These are phyloP conservation scores for Sebastes dallii DNA, from an alignment of 2,797 vertebrate genomes.

Conservation along the genomic window DNA sequence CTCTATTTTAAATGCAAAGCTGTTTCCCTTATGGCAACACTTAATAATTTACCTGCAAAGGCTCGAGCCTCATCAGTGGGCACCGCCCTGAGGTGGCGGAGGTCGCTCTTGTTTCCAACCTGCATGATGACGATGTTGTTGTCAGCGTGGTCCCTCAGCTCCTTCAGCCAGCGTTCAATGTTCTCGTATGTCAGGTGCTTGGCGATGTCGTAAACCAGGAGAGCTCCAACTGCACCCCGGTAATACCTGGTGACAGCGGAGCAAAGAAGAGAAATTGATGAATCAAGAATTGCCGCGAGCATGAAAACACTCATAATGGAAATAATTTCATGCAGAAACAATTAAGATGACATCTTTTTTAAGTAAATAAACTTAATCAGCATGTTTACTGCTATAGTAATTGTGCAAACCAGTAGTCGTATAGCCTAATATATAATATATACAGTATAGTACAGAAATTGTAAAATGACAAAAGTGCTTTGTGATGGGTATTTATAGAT, in stretches of 20 bases:
- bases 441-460: neutral
- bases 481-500: neutral
- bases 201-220: conserved; percentile 95
- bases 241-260: conserved; percentile 86
- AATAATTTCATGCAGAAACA: neutral
- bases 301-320: neutral
- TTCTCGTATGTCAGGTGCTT: conserved; percentile 96
- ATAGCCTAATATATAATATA: too few relatives aligned
- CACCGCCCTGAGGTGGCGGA: conserved; percentile 93
- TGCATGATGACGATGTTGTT: conserved; percentile 98
- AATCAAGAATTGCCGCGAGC: neutral
- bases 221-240: conserved; percentile 91
- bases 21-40: neutral
- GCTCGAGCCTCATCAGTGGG: conserved; percentile 94
- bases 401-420: too few relatives aligned
- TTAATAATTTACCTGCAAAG: conserved; percentile 84
- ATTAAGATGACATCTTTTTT: neutral
- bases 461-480: neutral
- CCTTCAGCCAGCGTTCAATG: conserved; percentile 96
- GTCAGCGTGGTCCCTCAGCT: conserved; percentile 93
- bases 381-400: neutral
- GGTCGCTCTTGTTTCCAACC: conserved; percentile 96
- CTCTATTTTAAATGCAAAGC: neutral
- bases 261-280: neutral
- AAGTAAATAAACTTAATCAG: neutral